phyloP scores from a whole-genome alignment of 2,888 invertebrate genomes.

The Polymixis flavicincta region DNA sequence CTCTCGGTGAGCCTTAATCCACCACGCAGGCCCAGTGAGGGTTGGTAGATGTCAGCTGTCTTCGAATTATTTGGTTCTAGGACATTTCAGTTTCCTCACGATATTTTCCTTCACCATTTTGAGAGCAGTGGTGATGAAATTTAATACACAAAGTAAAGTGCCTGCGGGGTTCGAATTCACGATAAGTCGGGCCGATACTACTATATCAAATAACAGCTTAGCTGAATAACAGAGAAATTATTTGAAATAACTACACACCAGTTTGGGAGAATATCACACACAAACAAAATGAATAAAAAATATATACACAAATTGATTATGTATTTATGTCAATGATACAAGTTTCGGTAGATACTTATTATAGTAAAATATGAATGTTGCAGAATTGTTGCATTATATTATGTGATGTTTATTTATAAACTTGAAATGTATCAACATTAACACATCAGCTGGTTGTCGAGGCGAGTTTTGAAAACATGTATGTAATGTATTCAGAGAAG shows the following conservation, averaged over 20 bases:
- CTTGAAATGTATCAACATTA: conserved; percentile 23
- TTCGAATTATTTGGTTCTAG: no score
- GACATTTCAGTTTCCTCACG: no score
- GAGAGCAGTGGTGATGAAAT: no score
- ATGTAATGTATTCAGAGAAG: conserved; percentile 31
- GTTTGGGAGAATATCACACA: neutral
- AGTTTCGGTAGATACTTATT: conserved; percentile 26
- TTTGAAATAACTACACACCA: neutral
- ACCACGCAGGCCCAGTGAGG: no score
- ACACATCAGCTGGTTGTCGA: conserved; percentile 42
- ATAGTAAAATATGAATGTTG: conserved; percentile 28
- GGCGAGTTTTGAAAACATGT: conserved; percentile 27
- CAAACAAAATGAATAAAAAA: neutral
- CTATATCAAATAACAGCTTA: neutral
- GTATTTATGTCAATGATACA: conserved; percentile 43
- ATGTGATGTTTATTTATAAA: conserved; percentile 50
- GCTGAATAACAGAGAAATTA: neutral
- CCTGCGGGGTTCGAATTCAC: no score
- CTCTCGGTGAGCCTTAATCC: no score
- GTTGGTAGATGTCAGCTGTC: no score
- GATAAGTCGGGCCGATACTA: no score
- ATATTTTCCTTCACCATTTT: no score
- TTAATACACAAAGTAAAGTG: no score
- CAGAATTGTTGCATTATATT: conserved; percentile 30
- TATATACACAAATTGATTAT: conserved; percentile 13